A percentile compares a stretch with the other conserved stretches of the same genome.
Conservation (phyloP, 1,140 invertebrate genomes). For the Babylonia areolata region DNA sequence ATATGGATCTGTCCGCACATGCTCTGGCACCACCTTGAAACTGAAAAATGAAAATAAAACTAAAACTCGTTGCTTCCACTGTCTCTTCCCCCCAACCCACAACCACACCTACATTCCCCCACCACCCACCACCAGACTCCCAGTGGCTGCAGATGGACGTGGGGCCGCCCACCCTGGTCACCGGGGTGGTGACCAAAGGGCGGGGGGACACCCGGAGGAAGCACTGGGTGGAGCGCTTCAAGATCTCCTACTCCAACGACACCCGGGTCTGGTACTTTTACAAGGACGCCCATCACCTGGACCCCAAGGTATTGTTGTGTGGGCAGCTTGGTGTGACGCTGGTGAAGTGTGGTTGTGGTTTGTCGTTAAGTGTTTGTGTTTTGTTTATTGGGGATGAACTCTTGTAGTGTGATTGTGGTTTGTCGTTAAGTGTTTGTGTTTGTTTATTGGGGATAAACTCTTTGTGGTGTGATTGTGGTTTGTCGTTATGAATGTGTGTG, state of each 20-base stretch:
- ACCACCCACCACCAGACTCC: conserved; percentile 69
- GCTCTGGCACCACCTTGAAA: too few species aligned
- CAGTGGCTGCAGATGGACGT: conserved; percentile 81
- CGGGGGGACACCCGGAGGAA: conserved; percentile 78
- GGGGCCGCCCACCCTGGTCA: conserved; percentile 79
- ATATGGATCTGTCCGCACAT: too few species aligned
- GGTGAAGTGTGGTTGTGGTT: too few species aligned
- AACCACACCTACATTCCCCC: not conserved
- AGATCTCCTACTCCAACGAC: conserved; percentile 80
- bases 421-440: not conserved
- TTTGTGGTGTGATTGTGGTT: too few species aligned
- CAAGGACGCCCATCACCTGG: conserved; percentile 79
- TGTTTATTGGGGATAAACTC: not conserved
- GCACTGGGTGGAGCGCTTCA: conserved; percentile 80
- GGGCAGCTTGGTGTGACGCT: too few species aligned
- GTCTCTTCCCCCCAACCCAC: not conserved
- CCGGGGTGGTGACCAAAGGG: conserved; percentile 79
- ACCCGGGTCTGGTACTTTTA: conserved; percentile 79
- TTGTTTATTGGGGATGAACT: not conserved
- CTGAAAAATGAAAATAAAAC: too few species aligned
- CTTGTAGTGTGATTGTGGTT: not conserved
- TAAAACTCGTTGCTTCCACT: too few species aligned
- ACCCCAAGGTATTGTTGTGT: conserved; percentile 80
- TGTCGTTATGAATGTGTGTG: not conserved
- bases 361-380: not conserved